Evolutionary conservation across 1,140 invertebrate species (phyloP).

Genomic region (Mizuhopecten yessoensis): DNA sequence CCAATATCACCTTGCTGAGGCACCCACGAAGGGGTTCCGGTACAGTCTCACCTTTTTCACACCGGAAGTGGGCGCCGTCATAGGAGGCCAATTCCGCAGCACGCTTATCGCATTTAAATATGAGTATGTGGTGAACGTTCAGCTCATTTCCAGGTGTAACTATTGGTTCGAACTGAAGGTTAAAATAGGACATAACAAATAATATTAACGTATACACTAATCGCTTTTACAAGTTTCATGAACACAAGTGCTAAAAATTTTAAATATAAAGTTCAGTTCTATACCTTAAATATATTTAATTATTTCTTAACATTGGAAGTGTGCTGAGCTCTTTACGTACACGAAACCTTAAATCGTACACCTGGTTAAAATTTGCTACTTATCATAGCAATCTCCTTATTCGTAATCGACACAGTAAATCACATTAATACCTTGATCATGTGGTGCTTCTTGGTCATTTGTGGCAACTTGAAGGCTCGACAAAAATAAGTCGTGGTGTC

Average conservation of each 20-base stretch:
- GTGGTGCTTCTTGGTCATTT: slow-evolving; percentile 57
- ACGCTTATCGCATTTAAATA: slow-evolving; percentile 44
- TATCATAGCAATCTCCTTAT: too few relatives aligned
- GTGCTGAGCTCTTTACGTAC: too few relatives aligned
- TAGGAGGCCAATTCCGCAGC: neutral
- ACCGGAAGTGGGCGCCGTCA: neutral
- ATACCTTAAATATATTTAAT: too few relatives aligned
- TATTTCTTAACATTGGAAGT: too few relatives aligned
- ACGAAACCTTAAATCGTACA: too few relatives aligned
- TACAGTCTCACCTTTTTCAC: slow-evolving; percentile 16
- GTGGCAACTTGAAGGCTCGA: slow-evolving; percentile 48
- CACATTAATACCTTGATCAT: slow-evolving; percentile 66
- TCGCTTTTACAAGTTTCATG: too few relatives aligned
- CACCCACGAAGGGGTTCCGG: neutral
- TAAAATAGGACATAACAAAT: too few relatives aligned
- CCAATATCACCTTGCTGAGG: neutral
- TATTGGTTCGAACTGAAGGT: slow-evolving; percentile 51
- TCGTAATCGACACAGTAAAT: too few relatives aligned
- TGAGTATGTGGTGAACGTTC: slow-evolving; percentile 50
- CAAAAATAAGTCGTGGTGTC: slow-evolving; percentile 57
- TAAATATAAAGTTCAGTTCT: too few relatives aligned
- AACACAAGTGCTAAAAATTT: too few relatives aligned
- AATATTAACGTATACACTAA: too few relatives aligned
- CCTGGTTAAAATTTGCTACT: too few relatives aligned
- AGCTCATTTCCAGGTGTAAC: slow-evolving; percentile 51